Evolutionary conservation across 2,797 vertebrate genomes (phyloP).

Genomic region (Euphonia xanthogaster): DNA sequence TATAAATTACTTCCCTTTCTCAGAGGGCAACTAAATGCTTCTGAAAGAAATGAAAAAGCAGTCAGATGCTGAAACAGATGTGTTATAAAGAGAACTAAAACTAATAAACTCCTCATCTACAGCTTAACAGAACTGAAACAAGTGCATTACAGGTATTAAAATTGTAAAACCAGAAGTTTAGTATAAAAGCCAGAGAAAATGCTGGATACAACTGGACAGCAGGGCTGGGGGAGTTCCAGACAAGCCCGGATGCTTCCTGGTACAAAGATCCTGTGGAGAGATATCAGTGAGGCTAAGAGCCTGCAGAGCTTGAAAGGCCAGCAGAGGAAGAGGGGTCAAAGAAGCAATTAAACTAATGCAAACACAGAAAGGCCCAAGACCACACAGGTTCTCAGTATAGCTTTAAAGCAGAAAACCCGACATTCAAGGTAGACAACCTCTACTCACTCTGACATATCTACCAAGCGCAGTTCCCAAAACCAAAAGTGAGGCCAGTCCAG

Average conservation of each 20-base stretch:
- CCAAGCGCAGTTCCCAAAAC: background rate
- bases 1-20: conserved; percentile 14
- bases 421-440: background rate
- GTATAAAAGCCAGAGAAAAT: background rate
- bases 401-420: background rate
- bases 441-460: background rate
- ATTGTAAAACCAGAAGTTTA: background rate
- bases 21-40: background rate
- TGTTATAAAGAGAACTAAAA: background rate
- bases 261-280: conserved; percentile 42
- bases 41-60: conserved; percentile 1
- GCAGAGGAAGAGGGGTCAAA: conserved; percentile 53
- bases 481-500: background rate
- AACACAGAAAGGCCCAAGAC: conserved; percentile 50
- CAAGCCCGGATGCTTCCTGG: background rate
- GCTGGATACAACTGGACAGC: background rate
- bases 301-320: conserved; percentile 40
- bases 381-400: conserved; percentile 42
- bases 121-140: background rate
- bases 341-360: conserved; percentile 61
- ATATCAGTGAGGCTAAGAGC: conserved; percentile 30
- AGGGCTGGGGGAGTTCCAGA: background rate
- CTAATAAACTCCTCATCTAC: conserved; percentile 7
- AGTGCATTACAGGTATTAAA: background rate
- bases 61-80: background rate